These are phyloP conservation scores for Noctua fimbriata DNA, from an alignment of 2,888 invertebrate genomes.

Conservation along the genomic window DNA sequence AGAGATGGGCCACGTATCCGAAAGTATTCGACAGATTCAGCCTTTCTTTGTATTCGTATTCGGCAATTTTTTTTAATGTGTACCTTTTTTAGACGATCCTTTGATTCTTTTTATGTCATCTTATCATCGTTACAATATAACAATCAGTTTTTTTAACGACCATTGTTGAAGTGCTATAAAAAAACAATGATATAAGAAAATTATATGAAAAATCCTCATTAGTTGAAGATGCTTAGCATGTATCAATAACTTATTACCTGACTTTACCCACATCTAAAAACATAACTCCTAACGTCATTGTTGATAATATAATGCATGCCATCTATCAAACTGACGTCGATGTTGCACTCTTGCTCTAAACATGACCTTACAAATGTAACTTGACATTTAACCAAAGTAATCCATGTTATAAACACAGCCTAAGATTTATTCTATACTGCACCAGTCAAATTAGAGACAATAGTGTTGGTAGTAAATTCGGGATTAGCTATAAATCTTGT, in stretches of 20 bases:
- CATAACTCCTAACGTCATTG: not conserved
- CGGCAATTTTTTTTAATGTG: no score
- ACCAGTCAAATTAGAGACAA: slow-evolving; percentile 65
- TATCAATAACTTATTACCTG: not conserved
- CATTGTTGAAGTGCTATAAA: not conserved
- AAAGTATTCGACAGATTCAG: not conserved
- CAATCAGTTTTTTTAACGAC: not conserved
- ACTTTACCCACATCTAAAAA: not conserved
- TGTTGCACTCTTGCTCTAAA: not conserved
- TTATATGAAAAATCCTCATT: not conserved
- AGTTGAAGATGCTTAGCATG: not conserved
- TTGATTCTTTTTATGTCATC: not conserved
- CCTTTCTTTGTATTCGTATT: not conserved
- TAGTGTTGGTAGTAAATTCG: slow-evolving; percentile 58
- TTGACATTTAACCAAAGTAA: slow-evolving; percentile 12
- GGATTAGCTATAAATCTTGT: slow-evolving; percentile 64
- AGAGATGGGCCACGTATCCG: not conserved
- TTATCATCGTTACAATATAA: not conserved
- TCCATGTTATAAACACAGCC: slow-evolving; percentile 24
- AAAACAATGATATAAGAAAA: not conserved
- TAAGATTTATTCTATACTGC: slow-evolving; percentile 36
- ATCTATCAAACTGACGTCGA: not conserved
- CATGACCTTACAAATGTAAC: not conserved
- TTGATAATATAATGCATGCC: not conserved
- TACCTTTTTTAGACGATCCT: not conserved